Evolutionary conservation across 2,888 invertebrate genomes (phyloP).

Genomic region (Corbicula japonica): DNA sequence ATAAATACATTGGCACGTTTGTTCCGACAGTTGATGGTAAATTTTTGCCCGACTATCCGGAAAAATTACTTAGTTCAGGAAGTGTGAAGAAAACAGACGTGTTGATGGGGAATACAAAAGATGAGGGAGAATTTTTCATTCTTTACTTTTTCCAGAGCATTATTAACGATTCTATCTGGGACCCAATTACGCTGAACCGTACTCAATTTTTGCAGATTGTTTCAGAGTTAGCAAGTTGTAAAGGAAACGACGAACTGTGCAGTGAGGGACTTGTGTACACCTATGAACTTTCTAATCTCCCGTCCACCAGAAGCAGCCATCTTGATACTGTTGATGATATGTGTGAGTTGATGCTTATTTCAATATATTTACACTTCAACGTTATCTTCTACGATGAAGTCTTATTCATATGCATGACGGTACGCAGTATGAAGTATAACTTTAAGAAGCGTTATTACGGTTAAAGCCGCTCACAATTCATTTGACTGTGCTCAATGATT

Average conservation of each 20-base stretch:
- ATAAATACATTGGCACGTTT: slow-evolving; percentile 54
- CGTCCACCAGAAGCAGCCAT: slow-evolving; percentile 90
- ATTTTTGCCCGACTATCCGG: slow-evolving; percentile 94
- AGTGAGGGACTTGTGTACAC: slow-evolving; percentile 64
- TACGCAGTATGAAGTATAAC: too few relatives aligned
- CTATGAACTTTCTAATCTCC: slow-evolving; percentile 65
- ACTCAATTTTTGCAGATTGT: slow-evolving; percentile 61
- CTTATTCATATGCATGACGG: too few relatives aligned
- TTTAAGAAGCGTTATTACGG: too few relatives aligned
- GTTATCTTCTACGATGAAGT: too few relatives aligned
- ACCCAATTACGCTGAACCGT: slow-evolving; percentile 49
- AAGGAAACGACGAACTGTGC: slow-evolving; percentile 40
- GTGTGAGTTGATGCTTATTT: slow-evolving; percentile 68
- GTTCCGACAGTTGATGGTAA: slow-evolving; percentile 92
- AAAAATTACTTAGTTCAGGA: slow-evolving; percentile 93
- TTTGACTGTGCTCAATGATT: too few relatives aligned
- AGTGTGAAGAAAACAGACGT: slow-evolving; percentile 95
- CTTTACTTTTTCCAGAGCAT: slow-evolving; percentile 91
- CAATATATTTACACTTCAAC: too few relatives aligned
- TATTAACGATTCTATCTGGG: slow-evolving; percentile 46
- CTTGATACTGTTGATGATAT: slow-evolving; percentile 96
- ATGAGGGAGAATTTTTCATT: slow-evolving; percentile 98
- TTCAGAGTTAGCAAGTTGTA: slow-evolving; percentile 33
- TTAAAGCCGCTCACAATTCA: too few relatives aligned
- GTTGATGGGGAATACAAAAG: slow-evolving; percentile 96